A percentile compares a stretch with the other conserved stretches of the same genome.
phyloP scores from a whole-genome alignment of 2,888 invertebrate species.

The Nycteola revayana region DNA sequence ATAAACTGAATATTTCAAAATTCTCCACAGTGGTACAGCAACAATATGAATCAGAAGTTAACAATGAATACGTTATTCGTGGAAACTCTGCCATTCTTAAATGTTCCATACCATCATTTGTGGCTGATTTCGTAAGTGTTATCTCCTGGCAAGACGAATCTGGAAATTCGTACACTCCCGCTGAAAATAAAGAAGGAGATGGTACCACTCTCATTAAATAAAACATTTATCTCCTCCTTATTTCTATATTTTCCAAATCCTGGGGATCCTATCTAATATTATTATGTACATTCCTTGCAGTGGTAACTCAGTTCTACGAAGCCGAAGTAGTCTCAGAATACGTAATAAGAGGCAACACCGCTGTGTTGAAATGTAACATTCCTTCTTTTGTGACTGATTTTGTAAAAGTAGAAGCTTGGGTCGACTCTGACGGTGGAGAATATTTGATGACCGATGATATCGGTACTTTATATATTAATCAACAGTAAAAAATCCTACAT shows the following conservation, averaged over 20 bases:
- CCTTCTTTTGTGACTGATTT: constrained; percentile 96
- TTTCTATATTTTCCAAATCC: constrained; percentile 19
- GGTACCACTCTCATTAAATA: constrained; percentile 44
- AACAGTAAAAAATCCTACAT: constrained; percentile 15
- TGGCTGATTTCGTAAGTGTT: constrained; percentile 94
- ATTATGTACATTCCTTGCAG: constrained; percentile 73
- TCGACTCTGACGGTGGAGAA: constrained; percentile 84
- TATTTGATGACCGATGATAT: constrained; percentile 87
- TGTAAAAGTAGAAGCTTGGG: constrained; percentile 93
- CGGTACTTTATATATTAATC: constrained; percentile 78
- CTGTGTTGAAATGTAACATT: constrained; percentile 93
- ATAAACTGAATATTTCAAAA: constrained; percentile 7
- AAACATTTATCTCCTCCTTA: constrained; percentile 14
- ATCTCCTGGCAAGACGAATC: constrained; percentile 93
- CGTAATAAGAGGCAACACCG: constrained; percentile 93
- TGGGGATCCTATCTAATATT: constrained; percentile 11
- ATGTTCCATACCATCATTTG: constrained; percentile 95
- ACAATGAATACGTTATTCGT: constrained; percentile 94
- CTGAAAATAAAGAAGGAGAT: constrained; percentile 57
- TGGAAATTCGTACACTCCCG: constrained; percentile 75
- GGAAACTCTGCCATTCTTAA: constrained; percentile 94
- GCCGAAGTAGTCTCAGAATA: constrained; percentile 95
- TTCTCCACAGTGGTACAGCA: constrained; percentile 90
- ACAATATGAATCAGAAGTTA: constrained; percentile 94
- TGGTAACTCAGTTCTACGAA: constrained; percentile 94